These are phyloP conservation scores for Potorous gilbertii DNA, from an alignment of 2,797 vertebrate genomes.

Conservation along the genomic window DNA sequence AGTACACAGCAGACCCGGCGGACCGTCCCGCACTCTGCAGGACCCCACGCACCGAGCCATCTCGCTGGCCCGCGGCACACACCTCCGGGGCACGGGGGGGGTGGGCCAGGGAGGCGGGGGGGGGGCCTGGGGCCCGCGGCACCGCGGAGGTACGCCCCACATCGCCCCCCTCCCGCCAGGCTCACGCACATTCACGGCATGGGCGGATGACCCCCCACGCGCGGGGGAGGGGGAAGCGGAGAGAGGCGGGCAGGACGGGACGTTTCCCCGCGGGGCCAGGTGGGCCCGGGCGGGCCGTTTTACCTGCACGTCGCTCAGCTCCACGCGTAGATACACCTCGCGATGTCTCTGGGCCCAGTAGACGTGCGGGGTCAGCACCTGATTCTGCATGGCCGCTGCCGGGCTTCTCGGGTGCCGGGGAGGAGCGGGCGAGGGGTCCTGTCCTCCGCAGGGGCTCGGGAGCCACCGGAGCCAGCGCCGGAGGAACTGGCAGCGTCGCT, in stretches of 20 bases:
- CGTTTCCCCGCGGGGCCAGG: background rate
- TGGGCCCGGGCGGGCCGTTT: conserved; percentile 56
- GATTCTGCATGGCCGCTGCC: conserved; percentile 74
- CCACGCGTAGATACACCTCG: conserved; percentile 94
- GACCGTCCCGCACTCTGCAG: background rate
- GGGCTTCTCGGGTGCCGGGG: background rate
- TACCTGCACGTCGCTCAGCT: conserved; percentile 96
- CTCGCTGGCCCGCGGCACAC: too few relatives aligned
- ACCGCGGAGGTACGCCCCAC: too few relatives aligned
- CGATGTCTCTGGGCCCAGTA: conserved; percentile 96
- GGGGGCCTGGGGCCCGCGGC: too few relatives aligned
- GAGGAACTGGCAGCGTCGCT: conserved; percentile 56
- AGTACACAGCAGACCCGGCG: background rate
- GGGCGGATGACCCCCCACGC: too few relatives aligned
- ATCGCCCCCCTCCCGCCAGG: too few relatives aligned
- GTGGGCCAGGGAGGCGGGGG: background rate
- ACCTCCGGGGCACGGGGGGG: background rate
- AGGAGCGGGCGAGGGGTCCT: conserved; percentile 24
- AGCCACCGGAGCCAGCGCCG: background rate
- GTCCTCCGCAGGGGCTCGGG: conserved; percentile 4
- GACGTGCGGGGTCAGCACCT: conserved; percentile 92
- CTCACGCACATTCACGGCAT: background rate
- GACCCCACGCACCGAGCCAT: background rate
- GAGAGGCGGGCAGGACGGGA: background rate
- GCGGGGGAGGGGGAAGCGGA: background rate